Percentiles rank a stretch among this genome's conserved stretches.
phyloP scores from a whole-genome alignment of 2,113 vertebrate species.

The Propithecus coquereli region DNA sequence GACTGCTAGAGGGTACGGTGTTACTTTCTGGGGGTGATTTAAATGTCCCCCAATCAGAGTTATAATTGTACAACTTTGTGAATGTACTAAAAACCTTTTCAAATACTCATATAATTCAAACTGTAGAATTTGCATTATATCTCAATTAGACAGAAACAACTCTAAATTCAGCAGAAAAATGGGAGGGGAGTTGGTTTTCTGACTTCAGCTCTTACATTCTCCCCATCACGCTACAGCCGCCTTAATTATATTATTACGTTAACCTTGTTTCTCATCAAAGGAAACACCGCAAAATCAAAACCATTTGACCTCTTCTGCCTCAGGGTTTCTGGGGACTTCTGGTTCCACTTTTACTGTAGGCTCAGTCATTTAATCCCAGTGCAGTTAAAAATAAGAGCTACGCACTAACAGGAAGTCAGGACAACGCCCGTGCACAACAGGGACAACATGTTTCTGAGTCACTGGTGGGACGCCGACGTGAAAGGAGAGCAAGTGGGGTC shows the following conservation, averaged over 20 bases:
- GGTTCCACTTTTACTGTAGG: background rate
- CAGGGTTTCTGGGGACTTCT: background rate
- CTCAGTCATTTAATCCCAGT: background rate
- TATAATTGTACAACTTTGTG: background rate
- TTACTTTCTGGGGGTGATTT: background rate
- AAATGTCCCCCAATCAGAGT: background rate
- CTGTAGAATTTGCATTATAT: background rate
- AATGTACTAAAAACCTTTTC: background rate
- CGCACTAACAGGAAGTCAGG: constrained; percentile 9
- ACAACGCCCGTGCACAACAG: background rate
- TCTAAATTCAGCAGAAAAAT: background rate
- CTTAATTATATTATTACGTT: background rate
- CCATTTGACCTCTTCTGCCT: background rate
- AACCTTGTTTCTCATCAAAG: background rate
- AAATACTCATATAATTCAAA: background rate
- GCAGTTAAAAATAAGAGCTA: background rate
- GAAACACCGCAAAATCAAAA: constrained; percentile 33
- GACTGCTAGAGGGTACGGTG: background rate
- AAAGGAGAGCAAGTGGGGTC: background rate
- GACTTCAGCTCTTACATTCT: background rate
- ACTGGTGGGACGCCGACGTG: background rate
- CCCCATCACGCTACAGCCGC: background rate
- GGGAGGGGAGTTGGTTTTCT: background rate
- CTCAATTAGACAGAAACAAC: background rate
- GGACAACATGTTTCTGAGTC: background rate